These are phyloP conservation scores for Epizoanthus rinbou DNA, from an alignment of 92 coral and sea anemone species.

Conservation along the genomic window DNA sequence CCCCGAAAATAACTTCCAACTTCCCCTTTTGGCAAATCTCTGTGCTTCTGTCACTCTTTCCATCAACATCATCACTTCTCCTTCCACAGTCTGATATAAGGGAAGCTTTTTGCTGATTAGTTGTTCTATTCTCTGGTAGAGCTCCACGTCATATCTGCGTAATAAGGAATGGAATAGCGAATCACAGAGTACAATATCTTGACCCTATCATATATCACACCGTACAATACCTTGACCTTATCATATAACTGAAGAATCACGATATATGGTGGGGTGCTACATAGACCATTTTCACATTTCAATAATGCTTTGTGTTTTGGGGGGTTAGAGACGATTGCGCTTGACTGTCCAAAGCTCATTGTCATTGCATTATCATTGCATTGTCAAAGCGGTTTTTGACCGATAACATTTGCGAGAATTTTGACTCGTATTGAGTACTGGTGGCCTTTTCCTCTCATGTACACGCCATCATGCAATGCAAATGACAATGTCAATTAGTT, in stretches of 20 bases:
- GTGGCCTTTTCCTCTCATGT: no score
- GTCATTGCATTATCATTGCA: no score
- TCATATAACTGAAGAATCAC: not conserved
- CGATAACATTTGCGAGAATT: no score
- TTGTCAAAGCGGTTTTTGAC: no score
- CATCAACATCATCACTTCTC: conserved; percentile 93
- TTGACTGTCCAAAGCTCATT: no score
- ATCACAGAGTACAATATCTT: no score
- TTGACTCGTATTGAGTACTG: no score
- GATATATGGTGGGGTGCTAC: not conserved
- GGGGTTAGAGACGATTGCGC: no score
- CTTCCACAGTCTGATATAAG: conserved; percentile 87
- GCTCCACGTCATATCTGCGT: conserved; percentile 90
- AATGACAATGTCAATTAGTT: no score
- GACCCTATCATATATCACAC: not conserved
- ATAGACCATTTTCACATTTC: no score
- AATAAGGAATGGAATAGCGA: not conserved
- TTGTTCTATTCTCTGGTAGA: conserved; percentile 94
- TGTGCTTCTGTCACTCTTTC: conserved; percentile 98
- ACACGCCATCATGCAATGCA: no score
- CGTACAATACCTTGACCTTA: not conserved
- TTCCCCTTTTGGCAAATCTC: conserved; percentile 90
- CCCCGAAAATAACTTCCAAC: conserved; percentile 55
- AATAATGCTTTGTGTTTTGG: no score
- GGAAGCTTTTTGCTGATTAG: conserved; percentile 94